Evolutionary conservation across 2,888 invertebrate species (phyloP).

Genomic region (Scaptomyza parva): DNA sequence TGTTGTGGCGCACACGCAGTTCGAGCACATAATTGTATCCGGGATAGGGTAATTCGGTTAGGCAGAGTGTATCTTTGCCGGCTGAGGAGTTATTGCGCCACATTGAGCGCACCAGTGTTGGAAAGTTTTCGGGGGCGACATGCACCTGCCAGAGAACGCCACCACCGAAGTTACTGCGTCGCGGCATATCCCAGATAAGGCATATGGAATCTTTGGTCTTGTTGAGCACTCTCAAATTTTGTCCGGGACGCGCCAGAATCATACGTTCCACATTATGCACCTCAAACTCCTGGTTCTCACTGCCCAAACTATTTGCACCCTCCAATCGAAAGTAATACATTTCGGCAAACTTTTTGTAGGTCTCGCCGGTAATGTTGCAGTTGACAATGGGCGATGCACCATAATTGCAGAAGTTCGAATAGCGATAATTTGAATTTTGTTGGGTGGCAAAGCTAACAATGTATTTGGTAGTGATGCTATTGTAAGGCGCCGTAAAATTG

Average conservation of each 20-base stretch:
- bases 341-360: slow-evolving; percentile 85
- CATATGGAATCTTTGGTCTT: slow-evolving; percentile 72
- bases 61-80: slow-evolving; percentile 64
- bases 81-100: slow-evolving; percentile 59
- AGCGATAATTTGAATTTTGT: slow-evolving; percentile 53
- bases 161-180: slow-evolving; percentile 67
- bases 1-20: slow-evolving; percentile 87
- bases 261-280: slow-evolving; percentile 71
- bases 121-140: slow-evolving; percentile 68
- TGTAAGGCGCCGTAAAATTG: slow-evolving; percentile 88
- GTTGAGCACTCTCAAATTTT: slow-evolving; percentile 64
- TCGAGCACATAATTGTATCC: slow-evolving; percentile 87
- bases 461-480: slow-evolving; percentile 87
- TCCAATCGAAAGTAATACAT: slow-evolving; percentile 87
- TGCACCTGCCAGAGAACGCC: slow-evolving; percentile 79
- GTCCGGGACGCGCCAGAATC: slow-evolving; percentile 76
- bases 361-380: slow-evolving; percentile 76
- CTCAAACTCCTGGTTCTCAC: slow-evolving; percentile 73
- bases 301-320: slow-evolving; percentile 88
- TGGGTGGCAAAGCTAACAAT: slow-evolving; percentile 71
- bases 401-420: slow-evolving; percentile 69
- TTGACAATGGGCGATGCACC: slow-evolving; percentile 68
- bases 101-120: slow-evolving; percentile 33
- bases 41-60: slow-evolving; percentile 74
- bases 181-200: slow-evolving; percentile 76